phyloP scores from a whole-genome alignment of 2,888 invertebrate species.

The Linnaemya vulpina region DNA sequence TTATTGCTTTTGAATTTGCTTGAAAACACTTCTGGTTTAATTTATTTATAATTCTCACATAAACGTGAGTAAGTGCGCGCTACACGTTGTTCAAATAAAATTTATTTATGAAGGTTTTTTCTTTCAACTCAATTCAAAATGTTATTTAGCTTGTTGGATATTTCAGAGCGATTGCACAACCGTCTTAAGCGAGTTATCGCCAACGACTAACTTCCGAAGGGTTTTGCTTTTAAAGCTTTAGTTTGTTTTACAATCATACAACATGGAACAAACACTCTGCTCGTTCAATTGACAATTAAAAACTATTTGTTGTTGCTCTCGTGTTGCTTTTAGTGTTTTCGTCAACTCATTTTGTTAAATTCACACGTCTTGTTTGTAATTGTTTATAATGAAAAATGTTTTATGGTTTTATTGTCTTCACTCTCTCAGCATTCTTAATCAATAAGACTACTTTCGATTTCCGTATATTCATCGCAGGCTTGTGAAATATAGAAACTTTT shows the following conservation, averaged over 20 bases:
- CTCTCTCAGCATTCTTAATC: constrained; percentile 25
- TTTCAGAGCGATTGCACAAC: constrained; percentile 75
- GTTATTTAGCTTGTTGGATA: constrained; percentile 12
- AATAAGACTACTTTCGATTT: constrained; percentile 21
- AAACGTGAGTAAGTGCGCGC: constrained; percentile 46
- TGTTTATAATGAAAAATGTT: background rate
- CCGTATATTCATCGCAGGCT: constrained; percentile 31
- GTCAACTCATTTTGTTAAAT: constrained; percentile 30
- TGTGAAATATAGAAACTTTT: constrained; percentile 7
- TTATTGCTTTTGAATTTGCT: constrained; percentile 63
- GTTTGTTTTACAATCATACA: constrained; percentile 50
- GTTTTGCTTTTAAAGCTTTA: constrained; percentile 80
- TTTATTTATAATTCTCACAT: constrained; percentile 33
- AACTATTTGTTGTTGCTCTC: constrained; percentile 17
- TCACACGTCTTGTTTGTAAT: constrained; percentile 16
- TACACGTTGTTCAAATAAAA: constrained; percentile 38
- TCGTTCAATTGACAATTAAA: constrained; percentile 29
- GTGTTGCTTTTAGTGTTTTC: constrained; percentile 10
- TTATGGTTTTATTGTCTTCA: constrained; percentile 1
- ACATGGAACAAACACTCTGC: constrained; percentile 24
- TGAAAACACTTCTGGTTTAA: constrained; percentile 64
- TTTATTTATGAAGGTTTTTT: constrained; percentile 33
- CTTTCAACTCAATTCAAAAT: constrained; percentile 61
- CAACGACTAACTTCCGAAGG: constrained; percentile 80
- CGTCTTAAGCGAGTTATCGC: constrained; percentile 81